These are phyloP conservation scores for Chrysotoxum bicinctum DNA, from an alignment of 2,888 invertebrate species.

Conservation along the genomic window DNA sequence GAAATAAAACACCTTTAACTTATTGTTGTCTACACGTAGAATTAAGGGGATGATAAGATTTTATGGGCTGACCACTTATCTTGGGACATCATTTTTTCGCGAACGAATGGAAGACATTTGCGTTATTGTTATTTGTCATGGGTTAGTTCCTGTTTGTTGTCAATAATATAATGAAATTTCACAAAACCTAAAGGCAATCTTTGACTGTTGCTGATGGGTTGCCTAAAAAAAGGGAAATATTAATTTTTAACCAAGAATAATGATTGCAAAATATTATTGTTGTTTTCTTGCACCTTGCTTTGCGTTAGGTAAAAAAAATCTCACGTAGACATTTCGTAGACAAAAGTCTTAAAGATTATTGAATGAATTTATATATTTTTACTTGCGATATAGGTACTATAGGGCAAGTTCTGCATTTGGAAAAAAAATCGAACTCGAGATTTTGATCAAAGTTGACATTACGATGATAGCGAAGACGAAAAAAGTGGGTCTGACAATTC, in stretches of 20 bases:
- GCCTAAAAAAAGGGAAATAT: not conserved
- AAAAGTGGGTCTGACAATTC: too few species aligned
- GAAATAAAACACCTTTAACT: slow-evolving; percentile 7
- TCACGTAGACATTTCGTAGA: not conserved
- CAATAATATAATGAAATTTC: not conserved
- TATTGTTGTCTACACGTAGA: not conserved
- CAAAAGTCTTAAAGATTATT: not conserved
- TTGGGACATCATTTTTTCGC: not conserved
- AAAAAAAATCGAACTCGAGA: too few species aligned
- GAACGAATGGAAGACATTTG: not conserved
- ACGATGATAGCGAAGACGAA: too few species aligned
- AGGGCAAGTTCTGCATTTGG: too few species aligned
- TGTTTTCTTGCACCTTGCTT: too few species aligned
- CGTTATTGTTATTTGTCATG: not conserved
- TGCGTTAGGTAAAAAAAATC: fast-evolving
- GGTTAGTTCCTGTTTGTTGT: not conserved
- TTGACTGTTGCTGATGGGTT: not conserved
- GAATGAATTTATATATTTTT: too few species aligned
- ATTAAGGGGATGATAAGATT: not conserved
- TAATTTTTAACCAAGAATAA: not conserved
- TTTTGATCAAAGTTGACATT: too few species aligned
- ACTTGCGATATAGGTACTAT: too few species aligned
- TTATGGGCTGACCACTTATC: not conserved
- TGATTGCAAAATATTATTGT: not conserved
- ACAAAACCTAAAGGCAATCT: not conserved